Evolutionary conservation across 1,140 invertebrate genomes (phyloP).

Genomic region (Saccostrea echinata): DNA sequence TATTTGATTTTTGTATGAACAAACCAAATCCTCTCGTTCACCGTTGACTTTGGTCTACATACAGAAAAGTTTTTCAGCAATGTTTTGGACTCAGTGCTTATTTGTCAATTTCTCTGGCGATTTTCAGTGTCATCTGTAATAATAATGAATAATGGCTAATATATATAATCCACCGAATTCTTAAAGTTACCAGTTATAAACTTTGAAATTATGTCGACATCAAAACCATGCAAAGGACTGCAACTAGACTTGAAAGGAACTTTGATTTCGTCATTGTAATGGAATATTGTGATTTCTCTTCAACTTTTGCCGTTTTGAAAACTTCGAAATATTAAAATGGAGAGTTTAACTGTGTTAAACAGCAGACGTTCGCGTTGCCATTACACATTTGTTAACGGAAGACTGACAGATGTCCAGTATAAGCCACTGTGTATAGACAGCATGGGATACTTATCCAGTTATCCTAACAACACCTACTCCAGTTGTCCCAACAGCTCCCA

Average conservation of each 20-base stretch:
- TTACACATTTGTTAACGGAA: slow-evolving; percentile 6
- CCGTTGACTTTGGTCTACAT: background rate
- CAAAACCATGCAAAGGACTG: too few species aligned
- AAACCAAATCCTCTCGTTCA: background rate
- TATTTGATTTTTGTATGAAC: slow-evolving; percentile 24
- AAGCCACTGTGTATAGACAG: background rate
- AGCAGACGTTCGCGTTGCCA: background rate
- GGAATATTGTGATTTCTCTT: background rate
- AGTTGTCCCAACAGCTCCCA: background rate
- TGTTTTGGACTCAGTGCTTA: background rate
- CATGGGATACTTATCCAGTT: background rate
- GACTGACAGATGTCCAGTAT: background rate
- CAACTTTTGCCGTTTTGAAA: background rate
- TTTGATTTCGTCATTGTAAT: background rate
- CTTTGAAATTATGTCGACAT: too few species aligned
- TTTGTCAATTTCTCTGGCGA: background rate
- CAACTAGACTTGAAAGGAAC: background rate
- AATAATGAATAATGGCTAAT: too few species aligned
- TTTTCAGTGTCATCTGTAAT: background rate
- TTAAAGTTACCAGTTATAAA: too few species aligned
- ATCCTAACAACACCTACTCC: background rate
- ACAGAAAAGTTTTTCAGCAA: background rate
- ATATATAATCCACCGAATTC: too few species aligned
- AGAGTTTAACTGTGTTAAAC: slow-evolving; percentile 2
- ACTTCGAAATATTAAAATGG: background rate